Base-by-base conservation (phyloP, 2,113 vertebrate species). In the Phrynosoma platyrhinos region DNA sequence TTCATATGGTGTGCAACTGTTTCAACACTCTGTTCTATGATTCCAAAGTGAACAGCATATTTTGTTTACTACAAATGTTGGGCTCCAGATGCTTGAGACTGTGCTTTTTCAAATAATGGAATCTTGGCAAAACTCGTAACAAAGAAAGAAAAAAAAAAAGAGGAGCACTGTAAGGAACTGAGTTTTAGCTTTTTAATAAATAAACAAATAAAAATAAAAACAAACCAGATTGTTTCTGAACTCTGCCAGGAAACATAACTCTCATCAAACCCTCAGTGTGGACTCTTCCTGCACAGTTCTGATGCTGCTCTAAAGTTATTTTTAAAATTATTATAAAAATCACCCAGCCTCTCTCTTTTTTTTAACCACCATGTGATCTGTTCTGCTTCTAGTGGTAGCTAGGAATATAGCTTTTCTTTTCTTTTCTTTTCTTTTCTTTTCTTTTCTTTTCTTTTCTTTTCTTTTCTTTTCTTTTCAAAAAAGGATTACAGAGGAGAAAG, bases 371-470 rank as follows among this genome's bases (percentile, higher is more conserved):
- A 94, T 1, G 2, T 92, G 92, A 88, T 27, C 62, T 82, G 64
- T 86, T 88, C 79, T 89, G 32, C 55, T 62, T 32, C 79, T 2
- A 79, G 69, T 2, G 4, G 90, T 90, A 86, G 88, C 89, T 69
- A 91, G 81, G 82, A 94, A 94, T 83, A 88, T 55, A 86, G 58
- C 79, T 78, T 75, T 82, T 85, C 91, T 89, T n/a, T n/a, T n/a
- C n/a, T n/a, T n/a, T n/a, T n/a, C n/a, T n/a, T n/a, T n/a, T n/a
- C n/a, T n/a, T n/a, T n/a, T n/a, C n/a, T n/a, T n/a, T n/a, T n/a
- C n/a, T n/a, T n/a, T n/a, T n/a, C n/a, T n/a, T n/a, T n/a, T n/a
- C n/a, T n/a, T n/a, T 27, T 52, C 47, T 52, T 78, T 78, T 78
- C 52, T 27, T 9, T 78, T 64, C 62, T 21, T 66, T 66, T 66